Evolutionary conservation across 2,888 invertebrate species (phyloP), one percentile per base, ranked within the genome.

Genomic region (Macrosiphum euphorbiae): DNA sequence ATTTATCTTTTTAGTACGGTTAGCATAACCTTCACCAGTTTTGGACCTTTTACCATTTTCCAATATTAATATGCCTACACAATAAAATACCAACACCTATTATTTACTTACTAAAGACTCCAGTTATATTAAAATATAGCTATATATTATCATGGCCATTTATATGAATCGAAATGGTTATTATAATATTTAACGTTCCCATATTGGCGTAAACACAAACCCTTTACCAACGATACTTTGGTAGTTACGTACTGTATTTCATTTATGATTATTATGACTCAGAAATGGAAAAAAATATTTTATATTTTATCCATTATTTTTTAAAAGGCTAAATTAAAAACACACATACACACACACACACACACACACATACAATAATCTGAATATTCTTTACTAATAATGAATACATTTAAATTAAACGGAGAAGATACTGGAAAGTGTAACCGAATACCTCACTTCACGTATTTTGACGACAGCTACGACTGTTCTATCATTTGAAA

Each of bases 1-100:
- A 84, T 91, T 91, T 91, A n/a, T 84, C 52, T 84, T 52, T 91
- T 41, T 91, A 41, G 24, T 35, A 50, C 88, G 52, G 52, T 67
- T 67, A n/a, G 35, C 28, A 55, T 91, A 52, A 84, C 91, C 84
- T 55, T 55, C 58, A 41, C 10, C 90, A 35, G 52, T 5, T 90
- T 84, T 84, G 3, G 11, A 55, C 84, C 84, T 84, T 90, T 90
- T 67, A 44, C 41, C n/a, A 8, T 24, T 84, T 55, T 41, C 90
- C 90, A n/a, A 35, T 84, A 41, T 52, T 91, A 28, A 84, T 84
- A 84, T 78, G 24, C 47, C 78, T n/a, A n/a, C 35, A 78, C 50
- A 78, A 35, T 47, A 44, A 52, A 84, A 47, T 41, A 41, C 52
- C 41, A 4, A 4, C 2, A 91, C 41, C 52, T 52, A 41, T 84